Evolutionary conservation across 2,888 invertebrate species (phyloP), one percentile per base, ranked within the genome.

Genomic region (Yponomeuta sedellus): DNA sequence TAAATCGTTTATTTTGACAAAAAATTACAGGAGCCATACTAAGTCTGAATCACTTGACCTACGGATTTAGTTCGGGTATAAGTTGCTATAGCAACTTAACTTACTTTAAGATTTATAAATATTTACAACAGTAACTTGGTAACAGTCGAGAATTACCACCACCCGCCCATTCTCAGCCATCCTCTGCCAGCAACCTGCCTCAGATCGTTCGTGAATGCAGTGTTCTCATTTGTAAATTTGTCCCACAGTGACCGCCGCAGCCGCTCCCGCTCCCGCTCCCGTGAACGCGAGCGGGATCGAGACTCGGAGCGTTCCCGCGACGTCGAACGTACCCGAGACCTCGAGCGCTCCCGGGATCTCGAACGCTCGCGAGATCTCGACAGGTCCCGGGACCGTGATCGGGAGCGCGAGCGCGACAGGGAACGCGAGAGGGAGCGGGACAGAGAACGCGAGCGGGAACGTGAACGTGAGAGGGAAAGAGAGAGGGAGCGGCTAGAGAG

Each of bases 251-350:
- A 88, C 4, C 16, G 19, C 10, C 82, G 86, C 11, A 85, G 44
- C 39, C 52, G 67, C 69, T 82, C 87, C 5, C 79, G 87, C 11
- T 84, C 87, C 1, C 75, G 87, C 0, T 88, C 87, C 19, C 75
- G 82, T 66, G 70, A 74, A 69, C 28, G 81, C 71, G 70, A 75
- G 75, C 34, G 87, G 76, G 71, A 77, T 75, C 61, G 86, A 74
- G 67, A 78, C 76, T 68, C 68, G 39, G 66, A 67, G 69, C 25
- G 69, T 52, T 52, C 66, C 25, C 20, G 68, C 66, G 73, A 76
- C 73, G 16, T 86, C 74, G 71, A 76, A 75, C 34, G 87, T 75
- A 65, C 77, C 76, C 16, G 88, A 73, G 70, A 78, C 75, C 56
- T 87, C 74, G 69, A 77, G 74, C 39, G 75, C 16, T 52, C 44